These are phyloP conservation scores for Microplitis manilae DNA, from an alignment of 2,888 invertebrate species.

Conservation along the genomic window DNA sequence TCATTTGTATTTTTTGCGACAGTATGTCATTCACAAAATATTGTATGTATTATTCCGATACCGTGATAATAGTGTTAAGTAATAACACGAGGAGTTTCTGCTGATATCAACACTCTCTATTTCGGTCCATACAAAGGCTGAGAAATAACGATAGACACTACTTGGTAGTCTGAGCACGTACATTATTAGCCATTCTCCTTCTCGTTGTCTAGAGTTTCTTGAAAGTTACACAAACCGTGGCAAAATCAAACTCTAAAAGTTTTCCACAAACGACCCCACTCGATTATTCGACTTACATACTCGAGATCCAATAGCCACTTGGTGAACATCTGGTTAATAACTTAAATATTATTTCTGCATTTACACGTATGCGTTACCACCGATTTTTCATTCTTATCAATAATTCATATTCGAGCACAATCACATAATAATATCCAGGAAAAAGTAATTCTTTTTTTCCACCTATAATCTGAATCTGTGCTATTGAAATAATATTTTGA, in stretches of 20 bases:
- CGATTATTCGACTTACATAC: conserved; percentile 3
- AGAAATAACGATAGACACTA: conserved; percentile 55
- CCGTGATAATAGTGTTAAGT: background rate
- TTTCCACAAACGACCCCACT: conserved; percentile 24
- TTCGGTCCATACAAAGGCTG: conserved; percentile 6
- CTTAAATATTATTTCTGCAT: background rate
- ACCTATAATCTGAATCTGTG: background rate
- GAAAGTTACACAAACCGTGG: background rate
- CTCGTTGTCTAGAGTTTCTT: conserved; percentile 43
- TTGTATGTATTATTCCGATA: background rate
- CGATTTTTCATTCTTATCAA: background rate
- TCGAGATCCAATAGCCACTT: conserved; percentile 12
- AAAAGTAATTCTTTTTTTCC: background rate
- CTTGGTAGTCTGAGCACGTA: conserved; percentile 67
- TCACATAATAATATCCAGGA: background rate
- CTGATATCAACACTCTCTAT: conserved; percentile 45
- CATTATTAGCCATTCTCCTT: conserved; percentile 66
- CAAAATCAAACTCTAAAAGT: conserved; percentile 20
- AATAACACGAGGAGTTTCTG: background rate
- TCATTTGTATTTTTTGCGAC: background rate
- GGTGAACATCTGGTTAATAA: conserved; percentile 10
- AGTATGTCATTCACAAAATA: background rate
- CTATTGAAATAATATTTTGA: background rate
- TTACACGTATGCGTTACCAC: background rate
- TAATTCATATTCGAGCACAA: background rate